These are phyloP conservation scores for Oncorhynchus nerka DNA, from an alignment of 2,113 vertebrate genomes.

Conservation along the genomic window DNA sequence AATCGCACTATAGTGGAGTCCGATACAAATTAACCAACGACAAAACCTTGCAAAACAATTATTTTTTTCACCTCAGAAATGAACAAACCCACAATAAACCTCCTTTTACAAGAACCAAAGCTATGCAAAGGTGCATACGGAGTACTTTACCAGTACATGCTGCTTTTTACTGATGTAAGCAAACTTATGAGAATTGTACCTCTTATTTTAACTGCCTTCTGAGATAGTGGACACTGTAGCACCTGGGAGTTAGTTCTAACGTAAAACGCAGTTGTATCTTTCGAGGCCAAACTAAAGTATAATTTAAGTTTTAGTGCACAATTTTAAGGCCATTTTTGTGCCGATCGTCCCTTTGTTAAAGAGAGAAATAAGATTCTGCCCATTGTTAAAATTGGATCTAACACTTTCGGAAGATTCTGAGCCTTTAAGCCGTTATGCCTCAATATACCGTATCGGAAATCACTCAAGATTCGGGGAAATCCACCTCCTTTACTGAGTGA, in stretches of 20 bases:
- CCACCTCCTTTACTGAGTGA: not conserved
- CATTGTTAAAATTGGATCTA: constrained; percentile 6
- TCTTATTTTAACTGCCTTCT: constrained; percentile 3
- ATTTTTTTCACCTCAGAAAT: constrained; percentile 7
- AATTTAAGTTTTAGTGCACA: not conserved
- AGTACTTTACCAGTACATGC: constrained; percentile 31
- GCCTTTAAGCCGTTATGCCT: too few species aligned
- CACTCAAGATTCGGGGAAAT: not conserved
- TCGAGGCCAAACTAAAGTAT: not conserved
- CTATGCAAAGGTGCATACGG: constrained; percentile 78
- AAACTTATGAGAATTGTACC: constrained; percentile 17
- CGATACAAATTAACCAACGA: not conserved
- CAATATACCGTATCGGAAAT: not conserved
- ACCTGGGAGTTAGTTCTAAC: constrained; percentile 5
- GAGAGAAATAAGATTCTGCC: not conserved
- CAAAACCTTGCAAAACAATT: not conserved
- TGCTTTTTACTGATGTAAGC: constrained; percentile 38
- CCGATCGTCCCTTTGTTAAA: not conserved
- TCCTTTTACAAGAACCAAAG: constrained; percentile 58
- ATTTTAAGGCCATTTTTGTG: not conserved
- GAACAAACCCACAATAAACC: constrained; percentile 16
- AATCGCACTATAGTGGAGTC: not conserved
- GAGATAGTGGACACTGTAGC: constrained; percentile 62
- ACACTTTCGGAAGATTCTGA: too few species aligned
- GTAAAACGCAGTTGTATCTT: not conserved